Percentiles rank a stretch among this genome's conserved stretches.
Evolutionary conservation across 1,140 invertebrate genomes (phyloP).

Genomic region (Zeugodacus cucurbitae): DNA sequence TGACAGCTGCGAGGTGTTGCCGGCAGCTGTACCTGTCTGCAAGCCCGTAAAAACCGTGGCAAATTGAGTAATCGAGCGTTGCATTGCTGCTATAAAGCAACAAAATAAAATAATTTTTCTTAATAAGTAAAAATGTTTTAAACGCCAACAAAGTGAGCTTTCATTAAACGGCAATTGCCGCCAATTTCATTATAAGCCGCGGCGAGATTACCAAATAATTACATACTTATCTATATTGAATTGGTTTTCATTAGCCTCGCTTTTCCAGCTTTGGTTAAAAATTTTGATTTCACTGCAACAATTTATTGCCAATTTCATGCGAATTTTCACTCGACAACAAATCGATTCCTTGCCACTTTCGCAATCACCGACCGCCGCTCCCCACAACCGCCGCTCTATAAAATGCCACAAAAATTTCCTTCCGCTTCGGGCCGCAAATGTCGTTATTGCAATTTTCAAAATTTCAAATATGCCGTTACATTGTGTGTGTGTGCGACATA

Average conservation of each 20-base stretch:
- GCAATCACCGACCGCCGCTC: not conserved
- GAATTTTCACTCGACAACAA: not conserved
- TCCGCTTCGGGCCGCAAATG: not conserved
- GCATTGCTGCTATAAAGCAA: no score
- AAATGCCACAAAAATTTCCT: not conserved
- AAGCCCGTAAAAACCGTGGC: not conserved
- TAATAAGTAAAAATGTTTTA: no score
- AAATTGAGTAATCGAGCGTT: not conserved
- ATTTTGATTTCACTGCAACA: not conserved
- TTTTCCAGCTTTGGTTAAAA: not conserved
- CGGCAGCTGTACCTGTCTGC: not conserved
- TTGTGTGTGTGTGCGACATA: not conserved
- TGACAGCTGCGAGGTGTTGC: not conserved
- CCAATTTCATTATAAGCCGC: not conserved
- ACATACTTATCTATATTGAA: no score
- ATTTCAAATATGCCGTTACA: not conserved
- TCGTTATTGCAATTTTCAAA: not conserved
- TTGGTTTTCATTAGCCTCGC: no score
- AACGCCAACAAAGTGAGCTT: not conserved
- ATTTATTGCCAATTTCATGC: not conserved
- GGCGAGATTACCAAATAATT: no score
- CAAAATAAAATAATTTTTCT: no score
- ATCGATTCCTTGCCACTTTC: constrained; percentile 8
- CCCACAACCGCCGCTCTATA: not conserved
- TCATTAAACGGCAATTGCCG: not conserved